Base-by-base conservation (phyloP, 64 coral and sea anemone species). In the Stylophora pistillata region DNA sequence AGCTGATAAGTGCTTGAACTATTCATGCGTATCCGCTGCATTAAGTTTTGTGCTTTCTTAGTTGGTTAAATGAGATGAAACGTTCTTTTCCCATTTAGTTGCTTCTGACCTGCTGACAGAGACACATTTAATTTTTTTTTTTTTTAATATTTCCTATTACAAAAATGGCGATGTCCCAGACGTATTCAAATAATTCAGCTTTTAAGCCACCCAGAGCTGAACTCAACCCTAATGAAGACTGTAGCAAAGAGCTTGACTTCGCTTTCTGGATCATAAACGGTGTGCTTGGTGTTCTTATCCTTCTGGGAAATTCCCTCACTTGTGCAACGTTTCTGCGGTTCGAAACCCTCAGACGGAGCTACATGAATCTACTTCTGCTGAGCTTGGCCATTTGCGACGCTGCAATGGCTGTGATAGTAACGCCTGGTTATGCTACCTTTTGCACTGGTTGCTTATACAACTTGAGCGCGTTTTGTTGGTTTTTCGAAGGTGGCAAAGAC, bases 401-500 rank as follows among this genome's bases (percentile, higher is more conserved):
- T n/a, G 30, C 78, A 0, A 71, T 94, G 57, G 92, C 79, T 4
- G 52, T 94, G 0, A 34, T 89, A 29, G 92, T 94, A 5, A 82
- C 88, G 15, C 92, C 92, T 21, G 77, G 87, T 2, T 89, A 89
- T 25, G 92, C 79, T 7, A 34, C 79, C 0, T 89, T 82, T 53
- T 94, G 92, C 26, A 78, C 82, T 10, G 90, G 90, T 6, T 92
- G 90, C 55, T 12, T 3, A 12, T 75, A 68, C 10, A 21, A 28
- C 13, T 41, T 93, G 10, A 93, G 34, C 20, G 33, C 47, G 5
- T 21, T 93, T 3, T 97, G 95, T 23, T 97, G 95, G 95, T 15
- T 97, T 10, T 97, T 97, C 86, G 91, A 93, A 17, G 82, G 88
- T 1, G 83, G 77, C 47, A 93, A 89, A 72, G 95, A 97, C 13